Base-by-base conservation (phyloP, 1,140 invertebrate species). In the Drosophila parabipectinata region DNA sequence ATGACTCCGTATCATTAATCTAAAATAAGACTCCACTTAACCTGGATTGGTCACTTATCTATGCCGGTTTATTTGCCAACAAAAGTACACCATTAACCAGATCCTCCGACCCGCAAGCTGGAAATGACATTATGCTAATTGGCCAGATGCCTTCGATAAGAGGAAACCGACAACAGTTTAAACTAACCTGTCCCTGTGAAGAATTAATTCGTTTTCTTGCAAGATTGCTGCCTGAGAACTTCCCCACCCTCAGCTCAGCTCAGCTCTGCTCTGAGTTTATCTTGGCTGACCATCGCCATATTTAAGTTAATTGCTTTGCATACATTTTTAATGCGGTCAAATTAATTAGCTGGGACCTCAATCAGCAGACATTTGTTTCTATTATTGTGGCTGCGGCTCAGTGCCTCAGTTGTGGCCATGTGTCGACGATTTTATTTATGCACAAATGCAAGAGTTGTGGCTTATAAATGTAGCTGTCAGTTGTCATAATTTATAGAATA, bases 401-500 rank as follows among this genome's bases (percentile, higher is more conserved):
- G 32, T 51, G 48, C 3, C 30, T 39, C 18, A 34, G 34, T 57
- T 77, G 54, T 57, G 28, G 74, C 55, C 67, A 58, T 72, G 72
- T 80, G 64, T 82, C 69, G 75, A 75, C 58, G 77, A 55, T 83
- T 60, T 75, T 83, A 79, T 87, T 88, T 85, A 76, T 87, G 81
- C 67, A 54, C 68, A 51, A 81, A 80, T 80, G 67, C 81, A 85
- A 85, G 73, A 87, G 78, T 82, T 85, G 83, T 73, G 83, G 79
- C 83, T 88, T 82, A 87, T 87, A 88, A 87, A 87, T 87, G 83
- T 88, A 88, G 83, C 83, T 87, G 83, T 87, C 83, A 79, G 83
- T 88, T 87, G 83, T 88, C 84, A 88, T 87, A 88, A 88, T 87
- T 88, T 87, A 87, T 88, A 87, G 83, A 87, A 87, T 88, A 85